Base-by-base conservation (phyloP, 2,113 vertebrate genomes). In the Oreotrochilus melanogaster region DNA sequence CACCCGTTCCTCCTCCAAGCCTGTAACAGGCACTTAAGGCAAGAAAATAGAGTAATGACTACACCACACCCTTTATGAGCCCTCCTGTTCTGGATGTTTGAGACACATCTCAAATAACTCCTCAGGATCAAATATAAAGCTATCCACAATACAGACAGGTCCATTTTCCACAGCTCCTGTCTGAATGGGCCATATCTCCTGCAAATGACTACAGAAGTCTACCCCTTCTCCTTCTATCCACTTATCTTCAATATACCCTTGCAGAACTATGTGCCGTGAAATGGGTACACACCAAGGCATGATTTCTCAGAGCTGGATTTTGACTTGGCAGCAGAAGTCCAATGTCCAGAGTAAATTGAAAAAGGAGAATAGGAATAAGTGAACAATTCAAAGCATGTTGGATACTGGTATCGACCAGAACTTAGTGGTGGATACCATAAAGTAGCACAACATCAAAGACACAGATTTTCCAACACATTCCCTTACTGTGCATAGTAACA, bases 321-420 rank as follows among this genome's bases (percentile, higher is more conserved):
- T 72, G 35, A 54, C 5, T 53, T 30, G 30, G 57, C 24, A 81
- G 47, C 31, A 80, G 74, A 80, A 73, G 13, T 8, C 6, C 30
- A 57, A 71, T 0, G 0, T 22, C 23, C 64, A 56, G n/a, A 50
- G 24, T 18, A 66, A 56, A 48, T 0, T n/a, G 5, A 66, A 69
- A 61, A 67, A 51, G 14, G 8, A 86, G 10, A 58, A 56, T 1
- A 66, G 27, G 15, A 80, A 13, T 43, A 91, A 84, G 9, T 11
- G 10, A 50, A 54, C 4, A 51, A 18, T 37, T 69, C 70, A 67
- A 83, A 79, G 18, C 65, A 65, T 27, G 8, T 28, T 89, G 51
- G 18, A 10, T n/a, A 37, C 10, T 48, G 8, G 15, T 51, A 69
- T 47, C 47, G 19, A 76, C 18, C 28, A 57, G 4, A 71, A 43